These are phyloP conservation scores for Papilio gigon DNA, from an alignment of 2,888 invertebrate genomes.

Conservation along the genomic window DNA sequence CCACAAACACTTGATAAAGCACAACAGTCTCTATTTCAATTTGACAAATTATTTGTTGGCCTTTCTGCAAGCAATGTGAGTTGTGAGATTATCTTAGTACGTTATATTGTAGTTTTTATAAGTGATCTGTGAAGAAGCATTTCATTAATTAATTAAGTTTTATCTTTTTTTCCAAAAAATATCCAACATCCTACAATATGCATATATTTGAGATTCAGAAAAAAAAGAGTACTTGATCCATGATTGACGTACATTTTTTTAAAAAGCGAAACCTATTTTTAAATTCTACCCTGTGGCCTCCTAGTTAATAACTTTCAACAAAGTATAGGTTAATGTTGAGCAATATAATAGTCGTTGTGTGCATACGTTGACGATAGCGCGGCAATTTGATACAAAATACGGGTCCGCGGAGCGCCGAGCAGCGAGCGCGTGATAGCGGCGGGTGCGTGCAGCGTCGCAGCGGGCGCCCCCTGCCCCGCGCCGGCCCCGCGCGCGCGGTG, in stretches of 20 bases:
- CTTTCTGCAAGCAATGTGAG: neutral
- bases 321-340: conserved; percentile 33
- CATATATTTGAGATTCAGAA: too few species aligned
- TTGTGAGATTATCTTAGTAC: too few species aligned
- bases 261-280: conserved; percentile 10
- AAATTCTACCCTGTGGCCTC: neutral
- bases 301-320: conserved; percentile 14
- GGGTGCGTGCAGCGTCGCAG: conserved; percentile 68
- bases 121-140: too few species aligned
- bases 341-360: conserved; percentile 22
- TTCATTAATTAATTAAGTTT: too few species aligned
- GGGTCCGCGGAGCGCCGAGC: conserved; percentile 45
- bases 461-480: conserved; percentile 75
- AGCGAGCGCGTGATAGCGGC: conserved; percentile 25
- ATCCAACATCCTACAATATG: too few species aligned
- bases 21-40: neutral
- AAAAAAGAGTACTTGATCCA: too few species aligned
- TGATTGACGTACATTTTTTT: too few species aligned
- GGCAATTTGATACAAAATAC: conserved; percentile 55
- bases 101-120: too few species aligned
- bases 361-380: conserved; percentile 38
- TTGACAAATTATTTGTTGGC: neutral
- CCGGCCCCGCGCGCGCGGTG: conserved; percentile 80
- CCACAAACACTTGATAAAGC: conserved; percentile 25
- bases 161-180: too few species aligned